Evolutionary conservation across 1,140 invertebrate genomes (phyloP).

Genomic region (Drosophila parvula): DNA sequence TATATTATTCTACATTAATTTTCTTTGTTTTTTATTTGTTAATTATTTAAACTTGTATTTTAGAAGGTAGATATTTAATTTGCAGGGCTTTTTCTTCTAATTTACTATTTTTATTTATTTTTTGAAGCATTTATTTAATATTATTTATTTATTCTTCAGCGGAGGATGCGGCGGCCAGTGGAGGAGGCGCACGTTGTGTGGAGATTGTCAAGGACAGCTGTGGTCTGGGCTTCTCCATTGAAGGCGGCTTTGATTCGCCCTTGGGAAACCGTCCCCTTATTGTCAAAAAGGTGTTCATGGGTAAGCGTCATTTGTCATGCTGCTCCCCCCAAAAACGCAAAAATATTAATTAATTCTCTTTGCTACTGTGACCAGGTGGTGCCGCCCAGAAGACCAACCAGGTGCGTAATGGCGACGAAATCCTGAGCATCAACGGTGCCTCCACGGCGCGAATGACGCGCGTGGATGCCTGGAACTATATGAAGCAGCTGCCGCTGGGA

Average conservation of each 20-base stretch:
- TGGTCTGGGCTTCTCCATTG: slow-evolving; percentile 95
- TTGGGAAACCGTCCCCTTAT: slow-evolving; percentile 93
- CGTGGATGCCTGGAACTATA: slow-evolving; percentile 96
- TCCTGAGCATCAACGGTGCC: slow-evolving; percentile 92
- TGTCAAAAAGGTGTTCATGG: slow-evolving; percentile 96
- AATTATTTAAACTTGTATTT: no score
- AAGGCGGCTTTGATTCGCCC: slow-evolving; percentile 95
- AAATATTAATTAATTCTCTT: slow-evolving; percentile 1
- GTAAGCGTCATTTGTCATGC: slow-evolving; percentile 85
- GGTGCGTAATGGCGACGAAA: slow-evolving; percentile 93
- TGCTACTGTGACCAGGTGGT: slow-evolving; percentile 86
- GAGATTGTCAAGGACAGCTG: slow-evolving; percentile 93
- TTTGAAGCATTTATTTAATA: neutral
- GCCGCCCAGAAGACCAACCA: slow-evolving; percentile 94
- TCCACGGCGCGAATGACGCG: slow-evolving; percentile 93
- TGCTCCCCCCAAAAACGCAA: neutral
- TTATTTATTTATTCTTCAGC: slow-evolving; percentile 29
- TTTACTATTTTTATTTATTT: neutral
- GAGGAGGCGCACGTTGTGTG: slow-evolving; percentile 84
- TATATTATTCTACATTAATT: neutral
- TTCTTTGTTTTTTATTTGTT: neutral
- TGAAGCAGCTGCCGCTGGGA: slow-evolving; percentile 94
- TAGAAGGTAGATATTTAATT: no score
- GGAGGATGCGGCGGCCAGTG: slow-evolving; percentile 58
- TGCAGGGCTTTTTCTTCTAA: no score